Evolutionary conservation across 2,888 invertebrate genomes (phyloP), one percentile per base, ranked within the genome.

Genomic region (Pogonocherus hispidulus): DNA sequence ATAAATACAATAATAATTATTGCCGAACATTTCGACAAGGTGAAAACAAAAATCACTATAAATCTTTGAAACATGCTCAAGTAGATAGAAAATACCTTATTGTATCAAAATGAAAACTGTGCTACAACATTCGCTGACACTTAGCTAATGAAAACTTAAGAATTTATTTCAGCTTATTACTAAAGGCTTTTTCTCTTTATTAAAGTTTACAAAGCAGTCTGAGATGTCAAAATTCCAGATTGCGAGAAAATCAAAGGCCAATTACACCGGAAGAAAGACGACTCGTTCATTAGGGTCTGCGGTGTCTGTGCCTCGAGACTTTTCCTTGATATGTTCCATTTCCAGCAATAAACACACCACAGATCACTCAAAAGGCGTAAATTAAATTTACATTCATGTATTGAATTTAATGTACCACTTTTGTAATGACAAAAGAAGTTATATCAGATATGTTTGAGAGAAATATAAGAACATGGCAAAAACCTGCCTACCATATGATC

Each of bases 181-280:
- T 14, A 46, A 57, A 57, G 57, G 22, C 37, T 23, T 57, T 57
- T 57, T 14, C 52, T 19, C 63, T 51, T 51, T 51, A 63, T 63
- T 52, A 63, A 63, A 63, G 63, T 63, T 63, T 51, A 63, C 63
- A 63, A 52, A 63, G 52, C 47, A 63, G 47, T 63, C 51, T 9
- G 52, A 37, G 63, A 63, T 27, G 63, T 63, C 63, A 63, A 63
- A 63, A 52, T 63, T 63, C 51, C 63, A 51, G 63, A 51, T 32
- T 22, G 20, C 20, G 49, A 14, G 22, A 37, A 52, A 63, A 63
- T 63, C 63, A 63, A 63, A 52, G 63, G 63, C 63, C 63, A 63
- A 63, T 63, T 63, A 63, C 63, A 51, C 41, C 51, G 51, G 37
- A 6, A 52, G 52, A 37, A 47, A 52, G 47, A 51, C 37, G 16